These are phyloP conservation scores for Drosophila robusta DNA, from an alignment of 2,888 invertebrate genomes.

Conservation along the genomic window DNA sequence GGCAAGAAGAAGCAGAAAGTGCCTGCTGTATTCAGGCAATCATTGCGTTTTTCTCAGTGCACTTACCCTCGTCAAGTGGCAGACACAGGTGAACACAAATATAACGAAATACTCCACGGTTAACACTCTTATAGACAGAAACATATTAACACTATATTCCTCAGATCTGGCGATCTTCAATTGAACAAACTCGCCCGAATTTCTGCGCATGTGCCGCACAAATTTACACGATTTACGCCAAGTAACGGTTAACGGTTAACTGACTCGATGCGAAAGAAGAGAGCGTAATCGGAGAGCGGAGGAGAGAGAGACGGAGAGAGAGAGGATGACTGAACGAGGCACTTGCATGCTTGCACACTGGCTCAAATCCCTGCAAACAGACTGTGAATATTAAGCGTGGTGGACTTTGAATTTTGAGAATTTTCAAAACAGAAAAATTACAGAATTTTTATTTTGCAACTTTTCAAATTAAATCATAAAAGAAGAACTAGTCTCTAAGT, in stretches of 20 bases:
- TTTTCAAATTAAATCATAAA: too few species aligned
- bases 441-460: too few species aligned
- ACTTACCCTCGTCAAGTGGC: conserved; percentile 27
- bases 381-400: background rate
- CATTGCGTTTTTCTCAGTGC: background rate
- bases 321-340: background rate
- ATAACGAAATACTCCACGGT: conserved; percentile 29
- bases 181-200: conserved; percentile 10
- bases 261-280: background rate
- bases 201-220: conserved; percentile 3
- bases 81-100: conserved; percentile 29
- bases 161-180: conserved; percentile 18
- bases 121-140: background rate
- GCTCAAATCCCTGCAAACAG: background rate
- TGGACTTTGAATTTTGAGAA: background rate
- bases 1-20: too few species aligned
- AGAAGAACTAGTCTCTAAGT: too few species aligned
- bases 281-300: background rate
- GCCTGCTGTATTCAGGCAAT: too few species aligned
- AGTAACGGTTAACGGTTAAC: conserved; percentile 16
- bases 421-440: too few species aligned
- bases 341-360: conserved; percentile 29
- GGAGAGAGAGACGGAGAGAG: background rate
- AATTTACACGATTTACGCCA: conserved; percentile 1
- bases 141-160: background rate